Evolutionary conservation across 2,113 vertebrate genomes (phyloP).

Genomic region (Balaeniceps rex): DNA sequence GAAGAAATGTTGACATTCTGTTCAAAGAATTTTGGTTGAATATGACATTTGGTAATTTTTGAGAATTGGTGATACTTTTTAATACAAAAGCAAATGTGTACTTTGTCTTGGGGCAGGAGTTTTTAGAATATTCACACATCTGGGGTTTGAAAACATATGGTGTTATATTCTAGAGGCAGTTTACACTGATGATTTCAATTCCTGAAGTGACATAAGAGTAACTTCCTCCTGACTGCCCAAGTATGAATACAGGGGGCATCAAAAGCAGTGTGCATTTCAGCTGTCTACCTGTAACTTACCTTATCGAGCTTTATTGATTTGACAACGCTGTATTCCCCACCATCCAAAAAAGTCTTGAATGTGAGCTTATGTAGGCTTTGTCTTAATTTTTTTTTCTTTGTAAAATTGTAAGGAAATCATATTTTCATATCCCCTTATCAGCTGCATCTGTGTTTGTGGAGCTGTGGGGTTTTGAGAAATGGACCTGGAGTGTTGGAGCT

Average conservation of each 20-base stretch:
- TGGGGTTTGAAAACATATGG: background rate
- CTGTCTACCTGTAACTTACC: background rate
- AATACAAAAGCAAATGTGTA: background rate
- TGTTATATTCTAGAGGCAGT: background rate
- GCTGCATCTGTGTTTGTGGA: background rate
- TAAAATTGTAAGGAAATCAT: background rate
- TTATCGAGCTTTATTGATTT: background rate
- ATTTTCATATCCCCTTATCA: background rate
- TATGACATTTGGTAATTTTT: background rate
- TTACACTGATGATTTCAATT: background rate
- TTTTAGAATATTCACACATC: background rate
- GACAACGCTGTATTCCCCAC: background rate
- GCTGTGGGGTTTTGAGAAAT: background rate
- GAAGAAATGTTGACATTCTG: background rate
- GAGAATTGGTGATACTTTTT: background rate
- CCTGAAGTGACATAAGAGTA: background rate
- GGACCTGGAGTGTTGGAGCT: background rate
- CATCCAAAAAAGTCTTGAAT: background rate
- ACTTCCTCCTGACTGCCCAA: background rate
- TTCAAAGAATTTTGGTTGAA: background rate
- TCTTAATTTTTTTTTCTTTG: background rate
- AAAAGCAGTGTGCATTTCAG: background rate
- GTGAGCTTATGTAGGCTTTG: background rate
- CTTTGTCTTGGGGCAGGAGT: background rate
- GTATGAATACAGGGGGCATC: background rate